Conservation (phyloP, 1,140 invertebrate genomes). For the Odontomachus brunneus region DNA sequence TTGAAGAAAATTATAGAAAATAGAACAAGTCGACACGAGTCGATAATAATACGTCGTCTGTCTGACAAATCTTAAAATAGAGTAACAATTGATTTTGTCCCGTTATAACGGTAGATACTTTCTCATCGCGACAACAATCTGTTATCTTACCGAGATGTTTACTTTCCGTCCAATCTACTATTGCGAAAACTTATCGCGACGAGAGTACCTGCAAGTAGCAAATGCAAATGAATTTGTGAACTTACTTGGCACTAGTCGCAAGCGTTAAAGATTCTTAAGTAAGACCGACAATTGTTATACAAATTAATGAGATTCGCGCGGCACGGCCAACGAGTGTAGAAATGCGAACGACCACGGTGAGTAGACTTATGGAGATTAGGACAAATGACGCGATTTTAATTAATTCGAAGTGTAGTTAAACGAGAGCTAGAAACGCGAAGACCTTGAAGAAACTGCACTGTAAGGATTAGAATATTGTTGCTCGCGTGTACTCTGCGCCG, state of each 20-base stretch:
- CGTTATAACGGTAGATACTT: background rate
- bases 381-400: background rate
- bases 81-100: no score
- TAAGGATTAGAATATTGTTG: background rate
- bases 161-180: no score
- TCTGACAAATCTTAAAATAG: no score
- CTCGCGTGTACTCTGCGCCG: constrained; percentile 4
- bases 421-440: background rate
- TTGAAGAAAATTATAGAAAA: background rate
- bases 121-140: background rate
- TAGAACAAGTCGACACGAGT: background rate
- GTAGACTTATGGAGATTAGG: background rate
- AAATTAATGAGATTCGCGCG: background rate
- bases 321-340: background rate
- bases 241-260: background rate
- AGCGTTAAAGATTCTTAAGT: background rate
- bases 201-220: background rate
- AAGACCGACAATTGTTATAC: background rate
- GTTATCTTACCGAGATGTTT: background rate
- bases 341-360: background rate
- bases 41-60: background rate
- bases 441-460: constrained; percentile 16
- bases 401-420: constrained; percentile 22
- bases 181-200: background rate
- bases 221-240: background rate